These are phyloP conservation scores for Urocyon cinereoargenteus DNA, from an alignment of 2,797 vertebrate genomes.

Conservation along the genomic window DNA sequence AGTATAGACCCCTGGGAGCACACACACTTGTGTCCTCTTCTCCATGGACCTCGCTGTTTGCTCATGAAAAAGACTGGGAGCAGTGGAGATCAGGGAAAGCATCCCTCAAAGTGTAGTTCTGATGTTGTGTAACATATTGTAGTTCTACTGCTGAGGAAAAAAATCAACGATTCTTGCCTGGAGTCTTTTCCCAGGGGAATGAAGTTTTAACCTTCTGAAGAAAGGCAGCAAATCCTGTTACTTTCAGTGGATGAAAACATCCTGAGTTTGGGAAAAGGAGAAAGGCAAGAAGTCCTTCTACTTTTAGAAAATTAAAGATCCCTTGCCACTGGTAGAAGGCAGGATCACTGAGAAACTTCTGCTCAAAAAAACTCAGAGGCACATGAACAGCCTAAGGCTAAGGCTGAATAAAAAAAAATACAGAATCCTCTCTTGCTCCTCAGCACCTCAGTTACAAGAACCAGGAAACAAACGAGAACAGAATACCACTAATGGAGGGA, in stretches of 20 bases:
- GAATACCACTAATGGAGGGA: rapidly evolving
- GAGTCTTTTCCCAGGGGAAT: background rate
- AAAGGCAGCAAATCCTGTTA: background rate
- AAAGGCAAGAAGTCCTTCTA: background rate
- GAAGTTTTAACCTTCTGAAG: background rate
- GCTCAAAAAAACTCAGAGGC: background rate
- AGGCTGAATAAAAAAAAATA: background rate
- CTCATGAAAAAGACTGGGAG: background rate
- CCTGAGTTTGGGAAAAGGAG: background rate
- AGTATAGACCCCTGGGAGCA: background rate
- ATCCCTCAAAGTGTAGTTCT: background rate
- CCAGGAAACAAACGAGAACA: background rate
- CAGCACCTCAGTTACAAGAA: background rate
- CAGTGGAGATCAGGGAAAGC: background rate
- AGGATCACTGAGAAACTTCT: background rate
- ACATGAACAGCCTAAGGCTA: background rate
- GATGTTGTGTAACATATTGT: background rate
- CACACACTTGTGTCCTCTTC: background rate
- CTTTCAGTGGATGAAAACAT: background rate
- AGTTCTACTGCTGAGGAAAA: background rate
- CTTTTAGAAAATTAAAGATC: background rate
- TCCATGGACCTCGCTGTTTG: background rate
- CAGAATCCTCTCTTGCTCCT: background rate
- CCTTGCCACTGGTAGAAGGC: background rate
- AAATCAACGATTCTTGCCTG: background rate